A percentile compares a stretch with the other conserved stretches of the same genome.
Evolutionary conservation across 2,113 vertebrate species (phyloP).

Genomic region (Stigmatopora argus): DNA sequence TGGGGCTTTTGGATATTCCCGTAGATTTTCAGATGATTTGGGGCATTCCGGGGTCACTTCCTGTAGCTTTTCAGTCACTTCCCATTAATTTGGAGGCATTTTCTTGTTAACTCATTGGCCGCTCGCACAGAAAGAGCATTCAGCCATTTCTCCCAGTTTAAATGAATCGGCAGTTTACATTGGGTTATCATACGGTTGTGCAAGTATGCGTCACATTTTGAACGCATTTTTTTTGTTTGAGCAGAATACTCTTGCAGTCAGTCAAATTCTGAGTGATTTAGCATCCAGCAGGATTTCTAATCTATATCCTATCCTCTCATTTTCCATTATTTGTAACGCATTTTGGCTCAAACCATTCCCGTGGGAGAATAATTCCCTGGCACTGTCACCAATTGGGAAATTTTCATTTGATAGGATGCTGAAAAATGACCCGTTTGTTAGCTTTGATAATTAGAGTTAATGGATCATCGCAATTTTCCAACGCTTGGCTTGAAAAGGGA

Average conservation of each 20-base stretch:
- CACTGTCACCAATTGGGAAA: slow-evolving; percentile 50
- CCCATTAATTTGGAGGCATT: too few relatives aligned
- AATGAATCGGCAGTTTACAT: too few relatives aligned
- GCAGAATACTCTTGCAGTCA: slow-evolving; percentile 18
- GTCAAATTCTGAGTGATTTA: slow-evolving; percentile 61
- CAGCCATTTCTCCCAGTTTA: too few relatives aligned
- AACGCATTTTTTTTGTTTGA: background rate
- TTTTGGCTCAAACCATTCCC: slow-evolving; percentile 58
- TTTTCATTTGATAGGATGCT: slow-evolving; percentile 63
- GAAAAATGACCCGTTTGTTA: slow-evolving; percentile 60
- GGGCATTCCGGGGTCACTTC: too few relatives aligned
- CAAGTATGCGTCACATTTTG: too few relatives aligned
- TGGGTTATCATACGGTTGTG: too few relatives aligned
- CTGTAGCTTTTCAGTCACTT: too few relatives aligned
- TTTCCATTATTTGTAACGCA: slow-evolving; percentile 69
- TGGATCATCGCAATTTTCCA: slow-evolving; percentile 54
- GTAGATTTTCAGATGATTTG: too few relatives aligned
- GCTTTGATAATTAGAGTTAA: slow-evolving; percentile 66
- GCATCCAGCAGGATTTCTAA: slow-evolving; percentile 51
- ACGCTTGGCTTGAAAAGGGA: slow-evolving; percentile 48
- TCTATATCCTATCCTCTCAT: slow-evolving; percentile 63
- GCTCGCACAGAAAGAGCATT: too few relatives aligned
- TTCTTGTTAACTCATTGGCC: too few relatives aligned
- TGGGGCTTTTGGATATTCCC: too few relatives aligned
- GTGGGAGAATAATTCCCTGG: slow-evolving; percentile 57